Base-by-base conservation (phyloP, 2,797 vertebrate genomes). In the Mareca strepera region DNA sequence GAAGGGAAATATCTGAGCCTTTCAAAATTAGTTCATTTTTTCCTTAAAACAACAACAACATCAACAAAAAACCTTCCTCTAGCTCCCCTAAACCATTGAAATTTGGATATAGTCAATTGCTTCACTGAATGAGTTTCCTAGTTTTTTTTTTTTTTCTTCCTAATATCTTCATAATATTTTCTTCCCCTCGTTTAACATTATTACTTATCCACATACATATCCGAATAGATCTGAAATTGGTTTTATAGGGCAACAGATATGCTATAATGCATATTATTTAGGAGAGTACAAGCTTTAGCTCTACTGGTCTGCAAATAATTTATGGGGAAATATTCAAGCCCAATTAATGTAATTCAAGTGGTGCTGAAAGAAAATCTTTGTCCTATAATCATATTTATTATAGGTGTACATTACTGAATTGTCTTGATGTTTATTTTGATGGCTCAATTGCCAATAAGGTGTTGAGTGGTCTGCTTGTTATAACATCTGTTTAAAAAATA, bases 11-110 rank as follows among this genome's bases (percentile, higher is more conserved):
- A 96, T 91, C 50, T 70, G 22, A 83, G 67, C 31, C 29, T 76
- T 94, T 90, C 20, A 84, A 90, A 94, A 87, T 15, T 25, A 11
- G 21, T 83, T 92, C 68, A 85, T 85, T 87, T 94, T 92, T 88
- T 29, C 18, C 52, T 15, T 13, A 11, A 4, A 60, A 76, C 37
- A 75, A 73, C 48, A 50, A 50, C 23, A 50, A 50, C 23, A 50
- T 50, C 12, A 50, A 50, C 12, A 50, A 60, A 6, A 9, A 9
- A 15, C 1, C 7, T 79, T 90, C 26, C 35, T 80, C 17, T 76
- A 67, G 35, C 37, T 77, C 58, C 43, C 17, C 25, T 84, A 69
- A 86, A 92, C 62, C 33, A 26, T 3, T 82, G 26, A 84, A 63
- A 82, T 86, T 70, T 90, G 6, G 11, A 21, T 81, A 35, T 88